Evolutionary conservation across 2,113 vertebrate genomes (phyloP).

Genomic region (Grus americana): DNA sequence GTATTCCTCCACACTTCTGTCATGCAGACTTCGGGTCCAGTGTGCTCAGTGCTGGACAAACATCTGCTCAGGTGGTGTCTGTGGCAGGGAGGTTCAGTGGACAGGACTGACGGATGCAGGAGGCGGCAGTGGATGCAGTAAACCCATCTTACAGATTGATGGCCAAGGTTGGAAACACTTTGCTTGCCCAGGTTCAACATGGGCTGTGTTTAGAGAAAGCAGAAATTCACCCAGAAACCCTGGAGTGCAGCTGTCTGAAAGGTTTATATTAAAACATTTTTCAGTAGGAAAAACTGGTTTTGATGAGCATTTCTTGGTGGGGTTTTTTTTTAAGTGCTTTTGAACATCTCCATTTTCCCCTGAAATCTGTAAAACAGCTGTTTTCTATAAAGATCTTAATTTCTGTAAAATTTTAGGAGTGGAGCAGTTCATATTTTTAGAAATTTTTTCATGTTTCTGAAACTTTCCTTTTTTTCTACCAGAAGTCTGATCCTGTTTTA

Average conservation of each 20-base stretch:
- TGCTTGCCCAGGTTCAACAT: rapidly evolving
- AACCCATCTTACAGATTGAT: not conserved
- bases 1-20: not conserved
- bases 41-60: not conserved
- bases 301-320: not conserved
- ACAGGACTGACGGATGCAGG: not conserved
- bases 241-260: not conserved
- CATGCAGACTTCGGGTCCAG: not conserved
- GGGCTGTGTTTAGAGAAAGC: not conserved
- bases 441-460: not conserved
- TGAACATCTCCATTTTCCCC: not conserved
- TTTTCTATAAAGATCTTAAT: not conserved
- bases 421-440: not conserved
- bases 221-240: not conserved
- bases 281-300: not conserved
- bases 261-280: not conserved
- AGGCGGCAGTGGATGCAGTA: not conserved
- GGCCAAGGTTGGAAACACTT: not conserved
- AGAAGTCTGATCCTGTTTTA: not conserved
- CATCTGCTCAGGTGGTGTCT: not conserved
- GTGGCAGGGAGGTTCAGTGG: not conserved
- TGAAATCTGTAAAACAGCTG: not conserved
- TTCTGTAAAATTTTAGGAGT: not conserved
- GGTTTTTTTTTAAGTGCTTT: not conserved
- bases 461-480: not conserved